phyloP scores from a whole-genome alignment of 2,797 vertebrate species.

The Glossophaga mutica region DNA sequence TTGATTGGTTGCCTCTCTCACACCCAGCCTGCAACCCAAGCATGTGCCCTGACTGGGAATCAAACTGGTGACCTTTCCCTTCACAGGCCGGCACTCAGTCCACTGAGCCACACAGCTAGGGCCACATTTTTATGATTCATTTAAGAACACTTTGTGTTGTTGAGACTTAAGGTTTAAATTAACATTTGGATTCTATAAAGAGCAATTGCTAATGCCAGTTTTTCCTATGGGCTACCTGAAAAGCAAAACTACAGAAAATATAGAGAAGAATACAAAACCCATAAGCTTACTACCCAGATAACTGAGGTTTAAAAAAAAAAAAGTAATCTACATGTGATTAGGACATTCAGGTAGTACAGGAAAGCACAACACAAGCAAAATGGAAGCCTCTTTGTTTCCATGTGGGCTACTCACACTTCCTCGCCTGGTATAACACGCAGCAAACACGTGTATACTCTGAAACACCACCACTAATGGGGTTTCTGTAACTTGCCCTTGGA shows the following conservation, averaged over 20 bases:
- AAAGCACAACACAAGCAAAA: background rate
- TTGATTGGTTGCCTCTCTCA: too few species aligned
- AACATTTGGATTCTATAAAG: background rate
- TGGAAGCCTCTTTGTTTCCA: background rate
- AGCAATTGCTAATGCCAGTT: background rate
- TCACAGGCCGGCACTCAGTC: too few species aligned
- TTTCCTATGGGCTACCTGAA: background rate
- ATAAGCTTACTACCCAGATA: background rate
- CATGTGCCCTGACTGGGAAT: too few species aligned
- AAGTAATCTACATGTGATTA: background rate
- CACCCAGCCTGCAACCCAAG: too few species aligned
- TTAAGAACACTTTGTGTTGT: background rate
- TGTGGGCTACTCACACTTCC: background rate
- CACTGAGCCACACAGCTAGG: too few species aligned
- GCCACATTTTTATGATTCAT: background rate
- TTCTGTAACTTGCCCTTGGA: too few species aligned
- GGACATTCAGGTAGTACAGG: background rate
- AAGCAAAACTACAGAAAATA: background rate
- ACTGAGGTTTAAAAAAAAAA: background rate
- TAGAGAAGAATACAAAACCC: background rate
- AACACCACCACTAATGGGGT: too few species aligned
- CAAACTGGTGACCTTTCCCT: too few species aligned
- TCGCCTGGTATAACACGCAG: accelerated
- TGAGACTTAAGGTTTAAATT: background rate
- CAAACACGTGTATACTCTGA: accelerated